Conservation (phyloP, 1,140 invertebrate species). For the Cherax quadricarinatus region DNA sequence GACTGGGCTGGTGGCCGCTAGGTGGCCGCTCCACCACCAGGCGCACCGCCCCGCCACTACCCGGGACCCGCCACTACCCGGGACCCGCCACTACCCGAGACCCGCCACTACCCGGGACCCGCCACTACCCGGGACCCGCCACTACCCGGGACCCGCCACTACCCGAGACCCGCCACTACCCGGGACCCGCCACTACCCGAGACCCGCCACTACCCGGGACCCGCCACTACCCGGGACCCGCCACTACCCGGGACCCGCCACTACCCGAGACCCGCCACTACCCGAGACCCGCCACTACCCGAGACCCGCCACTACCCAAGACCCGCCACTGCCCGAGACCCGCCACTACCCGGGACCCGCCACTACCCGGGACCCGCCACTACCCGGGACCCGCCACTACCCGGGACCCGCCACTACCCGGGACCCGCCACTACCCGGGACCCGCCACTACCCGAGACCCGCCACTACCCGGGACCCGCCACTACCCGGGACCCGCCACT, state of each 20-base stretch:
- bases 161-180: neutral
- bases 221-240: neutral
- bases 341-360: too few relatives aligned
- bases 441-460: neutral
- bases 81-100: neutral
- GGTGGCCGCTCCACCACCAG: conserved; percentile 11
- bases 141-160: neutral
- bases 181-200: neutral
- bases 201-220: neutral
- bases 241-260: neutral
- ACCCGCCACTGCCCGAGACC: neutral
- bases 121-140: neutral
- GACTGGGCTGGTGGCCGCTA: conserved; percentile 32
- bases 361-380: too few relatives aligned
- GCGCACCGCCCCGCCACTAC: conserved; percentile 1
- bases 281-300: neutral
- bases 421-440: neutral
- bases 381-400: too few relatives aligned
- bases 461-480: neutral
- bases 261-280: neutral
- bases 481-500: neutral
- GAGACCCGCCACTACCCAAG: neutral
- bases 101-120: neutral
- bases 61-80: conserved; percentile 11
- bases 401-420: too few relatives aligned